These are phyloP conservation scores for Pyrochroa serraticornis DNA, from an alignment of 2,888 invertebrate genomes.

Conservation along the genomic window DNA sequence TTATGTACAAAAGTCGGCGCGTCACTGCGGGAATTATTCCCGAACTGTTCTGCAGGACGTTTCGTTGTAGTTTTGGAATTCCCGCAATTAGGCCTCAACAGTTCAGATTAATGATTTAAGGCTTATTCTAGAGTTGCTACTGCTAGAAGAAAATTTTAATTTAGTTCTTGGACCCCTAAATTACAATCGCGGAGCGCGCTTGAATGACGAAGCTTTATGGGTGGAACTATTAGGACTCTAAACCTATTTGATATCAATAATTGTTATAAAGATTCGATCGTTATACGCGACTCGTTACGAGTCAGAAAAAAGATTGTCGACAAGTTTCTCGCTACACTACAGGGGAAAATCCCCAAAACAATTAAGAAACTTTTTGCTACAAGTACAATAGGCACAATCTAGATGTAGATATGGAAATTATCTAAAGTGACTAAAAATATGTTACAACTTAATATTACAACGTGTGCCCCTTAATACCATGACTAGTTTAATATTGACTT, in stretches of 20 bases:
- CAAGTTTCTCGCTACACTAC: slow-evolving; percentile 8
- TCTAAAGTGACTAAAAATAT: slow-evolving; percentile 30
- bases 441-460: slow-evolving; percentile 22
- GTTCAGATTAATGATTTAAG: slow-evolving; percentile 14
- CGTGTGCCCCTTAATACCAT: slow-evolving; percentile 42
- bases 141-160: slow-evolving; percentile 18
- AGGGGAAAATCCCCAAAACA: not conserved
- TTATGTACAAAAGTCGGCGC: slow-evolving; percentile 17
- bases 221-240: slow-evolving; percentile 3
- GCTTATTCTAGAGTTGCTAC: slow-evolving; percentile 18
- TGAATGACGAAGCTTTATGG: slow-evolving; percentile 5
- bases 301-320: slow-evolving; percentile 30
- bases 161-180: slow-evolving; percentile 1
- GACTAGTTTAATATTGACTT: slow-evolving; percentile 37
- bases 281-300: slow-evolving; percentile 28
- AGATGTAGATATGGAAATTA: slow-evolving; percentile 27
- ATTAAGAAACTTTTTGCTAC: not conserved
- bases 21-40: slow-evolving; percentile 8
- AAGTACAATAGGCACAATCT: slow-evolving; percentile 35
- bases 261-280: slow-evolving; percentile 11
- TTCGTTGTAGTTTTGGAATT: slow-evolving; percentile 1
- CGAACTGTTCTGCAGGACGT: slow-evolving; percentile 7
- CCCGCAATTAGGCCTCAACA: slow-evolving; percentile 7
- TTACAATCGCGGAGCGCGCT: slow-evolving; percentile 2
- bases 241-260: slow-evolving; percentile 8